These are phyloP conservation scores for Cybosia mesomella DNA, from an alignment of 2,888 invertebrate species.

Conservation along the genomic window DNA sequence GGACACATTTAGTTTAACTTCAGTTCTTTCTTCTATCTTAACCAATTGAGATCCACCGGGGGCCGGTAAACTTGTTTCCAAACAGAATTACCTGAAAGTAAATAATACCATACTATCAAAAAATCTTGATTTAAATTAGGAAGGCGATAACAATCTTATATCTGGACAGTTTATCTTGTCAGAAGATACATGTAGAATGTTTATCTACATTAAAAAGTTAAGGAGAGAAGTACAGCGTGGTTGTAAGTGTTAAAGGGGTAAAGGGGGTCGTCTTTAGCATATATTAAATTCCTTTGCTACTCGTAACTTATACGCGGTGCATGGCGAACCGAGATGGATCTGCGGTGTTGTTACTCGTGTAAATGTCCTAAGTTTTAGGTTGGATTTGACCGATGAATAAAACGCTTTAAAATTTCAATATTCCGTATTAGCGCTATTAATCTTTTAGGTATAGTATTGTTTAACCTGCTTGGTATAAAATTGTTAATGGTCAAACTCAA, in stretches of 20 bases:
- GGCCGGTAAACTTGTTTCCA: neutral
- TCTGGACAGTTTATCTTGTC: neutral
- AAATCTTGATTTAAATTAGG: neutral
- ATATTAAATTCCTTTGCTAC: conserved; percentile 52
- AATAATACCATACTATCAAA: neutral
- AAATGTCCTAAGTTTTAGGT: conserved; percentile 4
- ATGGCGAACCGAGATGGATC: conserved; percentile 48
- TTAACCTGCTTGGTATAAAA: neutral
- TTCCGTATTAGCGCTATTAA: neutral
- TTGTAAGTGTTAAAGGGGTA: conserved; percentile 40
- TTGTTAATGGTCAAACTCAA: neutral
- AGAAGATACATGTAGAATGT: conserved; percentile 12
- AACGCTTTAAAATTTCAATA: neutral
- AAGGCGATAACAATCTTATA: neutral
- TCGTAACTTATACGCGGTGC: conserved; percentile 49
- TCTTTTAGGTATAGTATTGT: neutral
- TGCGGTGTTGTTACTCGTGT: conserved; percentile 39
- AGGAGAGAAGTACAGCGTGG: conserved; percentile 39
- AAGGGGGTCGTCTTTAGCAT: conserved; percentile 44
- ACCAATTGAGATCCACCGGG: too few relatives aligned
- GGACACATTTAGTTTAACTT: too few relatives aligned
- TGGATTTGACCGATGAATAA: neutral
- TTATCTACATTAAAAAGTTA: conserved; percentile 34
- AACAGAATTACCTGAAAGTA: neutral
- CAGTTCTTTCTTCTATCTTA: too few relatives aligned